Conservation (phyloP, 1,140 invertebrate genomes). For the Heliconius hermathena region DNA sequence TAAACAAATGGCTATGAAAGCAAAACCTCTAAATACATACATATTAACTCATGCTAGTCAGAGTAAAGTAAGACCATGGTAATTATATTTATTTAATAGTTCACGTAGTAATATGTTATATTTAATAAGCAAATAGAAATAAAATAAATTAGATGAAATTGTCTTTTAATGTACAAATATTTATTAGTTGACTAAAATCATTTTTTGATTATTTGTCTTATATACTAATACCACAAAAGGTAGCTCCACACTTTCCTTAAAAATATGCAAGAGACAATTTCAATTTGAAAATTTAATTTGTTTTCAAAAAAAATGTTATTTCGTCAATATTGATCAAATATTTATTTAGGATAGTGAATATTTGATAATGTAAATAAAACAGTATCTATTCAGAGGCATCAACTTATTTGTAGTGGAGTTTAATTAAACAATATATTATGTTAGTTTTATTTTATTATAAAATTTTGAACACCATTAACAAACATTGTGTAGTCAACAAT, state of each 20-base stretch:
- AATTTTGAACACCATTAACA: slow-evolving; percentile 8
- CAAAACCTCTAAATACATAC: slow-evolving; percentile 85
- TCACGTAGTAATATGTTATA: neutral
- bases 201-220: no score
- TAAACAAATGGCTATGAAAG: slow-evolving; percentile 88
- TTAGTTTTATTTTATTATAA: neutral
- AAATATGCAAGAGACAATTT: no score
- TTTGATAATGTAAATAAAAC: no score
- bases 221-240: no score
- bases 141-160: neutral
- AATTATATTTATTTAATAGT: neutral
- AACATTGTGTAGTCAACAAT: neutral
- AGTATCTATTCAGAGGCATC: neutral
- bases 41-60: slow-evolving; percentile 88
- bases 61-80: slow-evolving; percentile 84
- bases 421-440: neutral
- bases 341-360: no score
- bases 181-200: no score
- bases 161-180: neutral
- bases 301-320: no score
- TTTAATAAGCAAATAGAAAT: neutral
- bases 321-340: no score
- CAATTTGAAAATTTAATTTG: no score
- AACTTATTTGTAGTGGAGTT: neutral
- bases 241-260: no score